A percentile compares a stretch with the other conserved stretches of the same genome.
Conservation (phyloP, 2,888 invertebrate species). For the Linyphia triangularis region DNA sequence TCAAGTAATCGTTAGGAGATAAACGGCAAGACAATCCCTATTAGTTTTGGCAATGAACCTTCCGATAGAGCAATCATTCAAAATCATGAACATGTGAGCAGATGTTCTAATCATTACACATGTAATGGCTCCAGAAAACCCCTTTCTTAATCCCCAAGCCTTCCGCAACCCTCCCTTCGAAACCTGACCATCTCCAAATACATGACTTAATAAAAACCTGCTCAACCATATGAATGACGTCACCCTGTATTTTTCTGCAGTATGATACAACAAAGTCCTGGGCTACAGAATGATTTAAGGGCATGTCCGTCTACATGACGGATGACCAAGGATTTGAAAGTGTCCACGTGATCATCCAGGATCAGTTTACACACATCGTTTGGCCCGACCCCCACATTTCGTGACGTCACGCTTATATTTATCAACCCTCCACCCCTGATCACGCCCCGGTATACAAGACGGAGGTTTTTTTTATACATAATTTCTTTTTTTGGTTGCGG, state of each 20-base stretch:
- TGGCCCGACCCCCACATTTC: constrained; percentile 33
- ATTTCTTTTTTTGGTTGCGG: constrained; percentile 1
- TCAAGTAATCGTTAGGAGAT: too few relatives aligned
- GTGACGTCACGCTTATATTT: constrained; percentile 56
- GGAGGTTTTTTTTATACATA: neutral
- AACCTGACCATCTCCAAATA: neutral
- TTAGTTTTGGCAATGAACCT: too few relatives aligned
- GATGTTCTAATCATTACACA: too few relatives aligned
- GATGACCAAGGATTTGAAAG: constrained; percentile 45
- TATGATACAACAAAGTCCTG: neutral
- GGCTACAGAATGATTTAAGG: constrained; percentile 33
- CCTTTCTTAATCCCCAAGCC: too few relatives aligned
- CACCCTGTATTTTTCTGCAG: neutral
- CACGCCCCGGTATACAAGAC: constrained; percentile 4
- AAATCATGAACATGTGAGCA: too few relatives aligned
- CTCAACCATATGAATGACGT: constrained; percentile 6
- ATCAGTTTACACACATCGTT: constrained; percentile 58
- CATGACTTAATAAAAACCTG: constrained; percentile 23
- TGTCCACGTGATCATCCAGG: constrained; percentile 46
- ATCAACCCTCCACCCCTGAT: constrained; percentile 7
- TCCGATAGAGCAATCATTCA: too few relatives aligned
- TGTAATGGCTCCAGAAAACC: too few relatives aligned
- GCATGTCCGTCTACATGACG: constrained; percentile 41
- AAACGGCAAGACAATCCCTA: too few relatives aligned
- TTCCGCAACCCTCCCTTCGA: neutral